Conservation (phyloP, 2,888 invertebrate species). For the Zhengitettix transpicula region DNA sequence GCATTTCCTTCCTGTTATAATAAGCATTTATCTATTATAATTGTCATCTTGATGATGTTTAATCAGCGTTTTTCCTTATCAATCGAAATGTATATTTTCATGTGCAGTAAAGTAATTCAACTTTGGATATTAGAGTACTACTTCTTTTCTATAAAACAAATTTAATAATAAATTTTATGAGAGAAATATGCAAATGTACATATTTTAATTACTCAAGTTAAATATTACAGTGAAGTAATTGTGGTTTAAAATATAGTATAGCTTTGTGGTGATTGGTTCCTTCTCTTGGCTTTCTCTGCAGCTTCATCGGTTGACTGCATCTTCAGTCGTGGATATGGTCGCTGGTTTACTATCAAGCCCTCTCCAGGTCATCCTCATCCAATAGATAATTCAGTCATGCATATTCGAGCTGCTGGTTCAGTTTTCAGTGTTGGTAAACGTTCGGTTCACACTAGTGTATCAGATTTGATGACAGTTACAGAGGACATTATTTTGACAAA, state of each 20-base stretch:
- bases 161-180: too few relatives aligned
- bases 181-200: too few relatives aligned
- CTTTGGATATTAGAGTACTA: too few relatives aligned
- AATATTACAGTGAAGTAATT: too few relatives aligned
- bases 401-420: constrained; percentile 24
- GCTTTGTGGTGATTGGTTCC: background rate
- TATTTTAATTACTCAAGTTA: too few relatives aligned
- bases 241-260: background rate
- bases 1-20: too few relatives aligned
- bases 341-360: constrained; percentile 20
- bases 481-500: background rate
- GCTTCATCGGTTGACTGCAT: constrained; percentile 19
- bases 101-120: too few relatives aligned
- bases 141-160: too few relatives aligned
- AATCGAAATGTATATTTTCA: too few relatives aligned
- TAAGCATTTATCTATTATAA: too few relatives aligned
- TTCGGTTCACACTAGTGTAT: constrained; percentile 12
- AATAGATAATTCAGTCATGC: constrained; percentile 23
- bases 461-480: constrained; percentile 5
- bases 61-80: too few relatives aligned
- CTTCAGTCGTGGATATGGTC: constrained; percentile 21
- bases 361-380: constrained; percentile 18
- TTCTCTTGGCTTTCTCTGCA: background rate
- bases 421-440: constrained; percentile 19
- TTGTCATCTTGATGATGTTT: too few relatives aligned